Conservation (phyloP, 2,113 vertebrate species). For the Zosterops lateralis region DNA sequence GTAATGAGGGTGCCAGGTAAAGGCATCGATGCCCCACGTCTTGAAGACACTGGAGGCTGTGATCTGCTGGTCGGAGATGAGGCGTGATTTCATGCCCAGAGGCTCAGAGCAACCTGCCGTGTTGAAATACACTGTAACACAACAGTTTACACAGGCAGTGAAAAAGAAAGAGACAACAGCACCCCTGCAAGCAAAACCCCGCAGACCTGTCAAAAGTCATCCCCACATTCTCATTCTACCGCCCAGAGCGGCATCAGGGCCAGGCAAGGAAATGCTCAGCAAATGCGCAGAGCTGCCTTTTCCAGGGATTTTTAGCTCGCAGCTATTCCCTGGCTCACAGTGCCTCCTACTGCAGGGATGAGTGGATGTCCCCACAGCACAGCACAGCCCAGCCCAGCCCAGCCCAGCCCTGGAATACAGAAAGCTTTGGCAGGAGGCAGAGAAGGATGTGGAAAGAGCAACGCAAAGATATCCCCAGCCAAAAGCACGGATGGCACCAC, state of each 20-base stretch:
- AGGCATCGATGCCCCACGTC: slow-evolving; percentile 88
- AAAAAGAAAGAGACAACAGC: slow-evolving; percentile 26
- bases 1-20: slow-evolving; percentile 87
- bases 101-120: slow-evolving; percentile 88
- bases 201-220: not conserved
- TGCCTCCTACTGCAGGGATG: slow-evolving; percentile 47
- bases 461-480: not conserved
- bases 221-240: not conserved
- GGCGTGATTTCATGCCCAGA: slow-evolving; percentile 88
- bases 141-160: slow-evolving; percentile 46
- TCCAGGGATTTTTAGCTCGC: not conserved
- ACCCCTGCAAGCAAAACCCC: not conserved
- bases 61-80: slow-evolving; percentile 84
- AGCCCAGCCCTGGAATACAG: not conserved
- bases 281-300: rapidly evolving
- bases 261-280: not conserved
- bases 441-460: not conserved
- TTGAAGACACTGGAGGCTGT: slow-evolving; percentile 87
- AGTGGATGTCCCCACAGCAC: not conserved
- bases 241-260: not conserved
- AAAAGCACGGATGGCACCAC: not conserved
- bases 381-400: not conserved
- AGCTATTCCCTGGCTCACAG: slow-evolving; percentile 26
- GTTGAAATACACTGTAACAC: slow-evolving; percentile 84
- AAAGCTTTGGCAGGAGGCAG: not conserved